These are phyloP conservation scores for Rhogogaster chlorosoma DNA, from an alignment of 2,888 invertebrate species.

Conservation along the genomic window DNA sequence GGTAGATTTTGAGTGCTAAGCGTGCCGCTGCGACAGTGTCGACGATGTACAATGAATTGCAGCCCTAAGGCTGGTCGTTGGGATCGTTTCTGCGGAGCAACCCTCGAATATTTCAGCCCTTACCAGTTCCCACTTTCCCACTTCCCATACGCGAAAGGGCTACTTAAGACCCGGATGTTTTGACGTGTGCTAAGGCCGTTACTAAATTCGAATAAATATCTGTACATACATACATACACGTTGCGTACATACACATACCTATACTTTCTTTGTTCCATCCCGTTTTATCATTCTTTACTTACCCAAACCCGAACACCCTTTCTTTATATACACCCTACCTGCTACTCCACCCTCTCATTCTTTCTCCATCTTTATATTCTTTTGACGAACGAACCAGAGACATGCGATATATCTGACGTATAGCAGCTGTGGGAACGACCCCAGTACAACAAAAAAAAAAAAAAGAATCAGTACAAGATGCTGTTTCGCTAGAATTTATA, in stretches of 20 bases:
- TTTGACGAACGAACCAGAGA: slow-evolving; percentile 27
- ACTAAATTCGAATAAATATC: slow-evolving; percentile 13
- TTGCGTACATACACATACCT: not conserved
- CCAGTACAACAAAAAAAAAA: not conserved
- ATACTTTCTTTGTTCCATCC: slow-evolving; percentile 3
- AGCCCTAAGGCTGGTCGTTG: slow-evolving; percentile 12
- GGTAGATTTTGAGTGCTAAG: slow-evolving; percentile 26
- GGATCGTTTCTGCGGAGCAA: slow-evolving; percentile 7
- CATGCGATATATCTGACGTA: slow-evolving; percentile 38
- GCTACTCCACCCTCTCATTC: not conserved
- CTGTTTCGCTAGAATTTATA: not conserved
- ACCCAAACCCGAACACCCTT: not conserved
- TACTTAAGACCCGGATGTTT: not conserved
- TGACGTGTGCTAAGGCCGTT: slow-evolving; percentile 41
- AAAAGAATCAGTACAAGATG: not conserved
- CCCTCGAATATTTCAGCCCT: slow-evolving; percentile 39
- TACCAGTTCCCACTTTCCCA: not conserved
- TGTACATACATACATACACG: not conserved
- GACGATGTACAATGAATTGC: slow-evolving; percentile 36
- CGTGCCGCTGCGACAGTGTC: not conserved
- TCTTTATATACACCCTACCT: too few species aligned
- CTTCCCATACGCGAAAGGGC: too few species aligned
- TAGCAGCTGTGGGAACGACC: not conserved
- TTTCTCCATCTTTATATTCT: not conserved
- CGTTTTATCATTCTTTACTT: not conserved